Conservation (phyloP, 2,888 invertebrate species). For the Luperina nickerlii region DNA sequence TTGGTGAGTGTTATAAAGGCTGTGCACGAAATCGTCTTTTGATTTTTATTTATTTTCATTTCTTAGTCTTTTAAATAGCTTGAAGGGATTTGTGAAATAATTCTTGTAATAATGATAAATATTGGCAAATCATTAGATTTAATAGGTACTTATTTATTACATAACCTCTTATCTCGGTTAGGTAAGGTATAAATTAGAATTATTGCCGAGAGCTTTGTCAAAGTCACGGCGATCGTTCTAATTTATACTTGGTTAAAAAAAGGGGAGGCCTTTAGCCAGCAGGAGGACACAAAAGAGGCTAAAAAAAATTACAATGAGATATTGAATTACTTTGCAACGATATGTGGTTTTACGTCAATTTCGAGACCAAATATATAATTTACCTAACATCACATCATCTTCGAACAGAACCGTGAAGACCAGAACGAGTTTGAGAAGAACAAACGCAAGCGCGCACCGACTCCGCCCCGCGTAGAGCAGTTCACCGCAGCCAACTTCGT, state of each 20-base stretch:
- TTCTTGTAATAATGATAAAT: background rate
- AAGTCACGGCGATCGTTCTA: background rate
- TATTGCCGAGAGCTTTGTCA: background rate
- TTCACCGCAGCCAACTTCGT: conserved; percentile 94
- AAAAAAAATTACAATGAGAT: background rate
- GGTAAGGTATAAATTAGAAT: background rate
- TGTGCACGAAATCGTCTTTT: rapidly evolving
- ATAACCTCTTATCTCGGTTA: background rate
- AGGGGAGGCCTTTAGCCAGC: too few species aligned
- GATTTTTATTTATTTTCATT: background rate
- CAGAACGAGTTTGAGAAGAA: conserved; percentile 96
- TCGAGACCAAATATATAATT: background rate
- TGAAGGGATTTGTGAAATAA: background rate
- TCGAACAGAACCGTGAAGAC: conserved; percentile 94
- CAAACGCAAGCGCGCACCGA: conserved; percentile 94
- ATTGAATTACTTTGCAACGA: background rate
- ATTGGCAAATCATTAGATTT: background rate
- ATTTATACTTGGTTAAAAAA: background rate
- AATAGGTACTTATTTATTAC: background rate
- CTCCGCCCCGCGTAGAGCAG: conserved; percentile 96
- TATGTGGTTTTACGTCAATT: background rate
- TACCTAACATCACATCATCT: background rate
- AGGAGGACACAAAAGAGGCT: too few species aligned
- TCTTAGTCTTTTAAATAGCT: background rate
- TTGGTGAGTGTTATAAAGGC: conserved; percentile 70